Conservation (phyloP, 2,113 vertebrate genomes). For the Sitta europaea region DNA sequence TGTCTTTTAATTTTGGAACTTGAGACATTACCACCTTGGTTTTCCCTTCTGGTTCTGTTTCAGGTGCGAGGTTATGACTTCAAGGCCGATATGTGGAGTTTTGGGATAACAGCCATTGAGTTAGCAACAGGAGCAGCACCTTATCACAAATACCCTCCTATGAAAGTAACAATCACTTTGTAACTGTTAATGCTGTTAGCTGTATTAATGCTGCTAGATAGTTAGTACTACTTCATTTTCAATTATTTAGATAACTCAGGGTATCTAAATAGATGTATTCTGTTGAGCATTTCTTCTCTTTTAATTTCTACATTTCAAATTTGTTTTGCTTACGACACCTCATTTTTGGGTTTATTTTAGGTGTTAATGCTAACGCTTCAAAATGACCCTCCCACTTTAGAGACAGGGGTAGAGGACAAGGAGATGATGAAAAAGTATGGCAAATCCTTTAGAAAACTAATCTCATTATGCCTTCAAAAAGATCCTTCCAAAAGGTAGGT, state of each 20-base stretch:
- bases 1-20: neutral
- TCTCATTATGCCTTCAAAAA: constrained; percentile 98
- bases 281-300: neutral
- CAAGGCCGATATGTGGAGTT: constrained; percentile 99
- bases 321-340: neutral
- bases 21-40: neutral
- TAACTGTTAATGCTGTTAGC: neutral
- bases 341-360: constrained; percentile 68
- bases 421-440: constrained; percentile 97
- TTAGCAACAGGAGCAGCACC: constrained; percentile 95
- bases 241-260: neutral
- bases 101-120: constrained; percentile 98
- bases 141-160: constrained; percentile 97
- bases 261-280: neutral
- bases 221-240: neutral
- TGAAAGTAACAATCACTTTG: constrained; percentile 85
- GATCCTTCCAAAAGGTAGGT: constrained; percentile 96
- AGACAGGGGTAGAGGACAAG: constrained; percentile 96
- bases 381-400: constrained; percentile 94
- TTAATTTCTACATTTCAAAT: neutral
- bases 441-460: constrained; percentile 98
- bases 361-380: constrained; percentile 98
- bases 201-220: neutral
- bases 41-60: neutral
- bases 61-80: constrained; percentile 99